Base-by-base conservation (phyloP, 2,113 vertebrate genomes). In the Phyllopteryx taeniolatus region DNA sequence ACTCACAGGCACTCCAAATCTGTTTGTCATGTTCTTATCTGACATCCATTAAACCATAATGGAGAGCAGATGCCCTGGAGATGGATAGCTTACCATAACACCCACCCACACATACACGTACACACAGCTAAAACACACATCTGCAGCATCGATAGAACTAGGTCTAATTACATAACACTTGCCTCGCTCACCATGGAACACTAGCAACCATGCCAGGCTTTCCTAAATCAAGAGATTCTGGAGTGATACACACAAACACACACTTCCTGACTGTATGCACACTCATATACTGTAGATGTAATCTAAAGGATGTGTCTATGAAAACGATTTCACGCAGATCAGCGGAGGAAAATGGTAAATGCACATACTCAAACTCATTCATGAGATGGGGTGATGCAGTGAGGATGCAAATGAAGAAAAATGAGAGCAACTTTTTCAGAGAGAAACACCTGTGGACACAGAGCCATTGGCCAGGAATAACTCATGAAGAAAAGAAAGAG, bases 11-110 rank as follows among this genome's bases (percentile, higher is more conserved):
- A 79, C 78, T 78, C 68, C 72, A 76, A 73, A 76, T 88, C 80
- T 78, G 56, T 87, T 86, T 85, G 83, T 91, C 87, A 87, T 87
- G 83, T 83, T 83, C 84, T 91, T 92, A 91, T 92, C 91, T 90
- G 87, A 83, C 83, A 86, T 84, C 77, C 82, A 88, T 90, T 92
- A 86, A 78, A 74, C 56, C 66, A 75, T 85, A 89, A 92, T 89
- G 78, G 76, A 84, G 83, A 89, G 80, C 91, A 92, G 89, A 91
- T 89, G 89, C 83, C 70, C 49, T 70, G 67, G 65, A 76, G 87
- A 83, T 79, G 80, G 79, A 78, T 53, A 22, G 68, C 72, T 68
- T 75, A 79, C 76, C 67, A 73, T 76, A 67, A 73, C 86, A 79
- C 86, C 44, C 80, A 20, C 79, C 53, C 76, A 71, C 81, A 63